Conservation (phyloP, 2,797 vertebrate species). For the Knipowitschia caucasica region DNA sequence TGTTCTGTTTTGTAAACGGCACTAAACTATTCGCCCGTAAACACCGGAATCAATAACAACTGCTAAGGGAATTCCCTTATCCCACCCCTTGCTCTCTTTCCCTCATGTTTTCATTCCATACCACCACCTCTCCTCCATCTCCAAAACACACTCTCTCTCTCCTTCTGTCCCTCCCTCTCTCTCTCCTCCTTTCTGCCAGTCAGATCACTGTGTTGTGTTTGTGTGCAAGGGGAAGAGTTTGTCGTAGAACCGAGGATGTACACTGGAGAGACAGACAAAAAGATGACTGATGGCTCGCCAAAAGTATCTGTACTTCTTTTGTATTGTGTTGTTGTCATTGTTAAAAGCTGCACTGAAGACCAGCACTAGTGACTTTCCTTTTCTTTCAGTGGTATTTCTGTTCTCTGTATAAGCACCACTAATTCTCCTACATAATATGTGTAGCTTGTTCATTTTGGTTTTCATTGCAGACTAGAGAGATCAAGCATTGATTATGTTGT, state of each 20-base stretch:
- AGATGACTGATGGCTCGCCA: conserved; percentile 62
- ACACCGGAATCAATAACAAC: conserved; percentile 98
- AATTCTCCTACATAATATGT: conserved; percentile 8
- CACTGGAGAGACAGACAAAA: conserved; percentile 55
- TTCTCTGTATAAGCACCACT: conserved; percentile 14
- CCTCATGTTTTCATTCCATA: conserved; percentile 64
- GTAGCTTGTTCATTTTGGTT: conserved; percentile 18
- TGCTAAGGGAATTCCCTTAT: conserved; percentile 89
- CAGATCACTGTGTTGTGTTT: conserved; percentile 67
- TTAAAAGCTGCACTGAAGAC: conserved; percentile 47
- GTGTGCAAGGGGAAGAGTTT: conserved; percentile 35
- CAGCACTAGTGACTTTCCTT: conserved; percentile 8
- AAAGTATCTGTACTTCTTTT: conserved; percentile 57
- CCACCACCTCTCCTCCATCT: conserved; percentile 62
- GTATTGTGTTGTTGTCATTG: conserved; percentile 55
- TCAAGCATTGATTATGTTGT: conserved; percentile 43
- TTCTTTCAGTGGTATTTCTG: conserved; percentile 16
- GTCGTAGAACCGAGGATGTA: conserved; percentile 72
- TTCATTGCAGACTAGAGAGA: conserved; percentile 29
- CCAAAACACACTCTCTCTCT: conserved; percentile 58
- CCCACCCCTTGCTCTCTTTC: conserved; percentile 62
- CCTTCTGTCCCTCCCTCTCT: conserved; percentile 45
- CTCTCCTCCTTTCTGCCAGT: conserved; percentile 66
- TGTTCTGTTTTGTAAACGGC: conserved; percentile 98
- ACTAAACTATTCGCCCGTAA: conserved; percentile 94